phyloP scores from a whole-genome alignment of 2,888 invertebrate genomes.

The Thymelicus acteon region DNA sequence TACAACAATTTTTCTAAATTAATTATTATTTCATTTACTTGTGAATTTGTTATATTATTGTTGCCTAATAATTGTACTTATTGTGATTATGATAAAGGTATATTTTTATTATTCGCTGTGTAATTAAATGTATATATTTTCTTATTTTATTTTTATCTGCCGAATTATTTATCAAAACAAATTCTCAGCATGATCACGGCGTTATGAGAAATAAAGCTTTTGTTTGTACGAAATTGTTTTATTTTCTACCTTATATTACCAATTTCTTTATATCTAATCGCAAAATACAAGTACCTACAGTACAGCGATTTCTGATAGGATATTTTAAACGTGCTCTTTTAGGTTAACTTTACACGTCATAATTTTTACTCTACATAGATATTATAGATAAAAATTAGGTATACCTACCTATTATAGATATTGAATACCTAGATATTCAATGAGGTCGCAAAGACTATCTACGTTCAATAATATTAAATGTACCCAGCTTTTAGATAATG shows the following conservation, averaged over 20 bases:
- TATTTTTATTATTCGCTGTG: conserved; percentile 47
- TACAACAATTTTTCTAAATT: conserved; percentile 6
- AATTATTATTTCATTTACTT: not conserved
- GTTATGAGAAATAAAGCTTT: conserved; percentile 80
- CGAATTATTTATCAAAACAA: conserved; percentile 7
- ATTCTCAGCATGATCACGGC: conserved; percentile 54
- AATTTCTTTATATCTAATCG: too few species aligned
- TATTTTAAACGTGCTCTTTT: too few species aligned
- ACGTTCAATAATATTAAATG: too few species aligned
- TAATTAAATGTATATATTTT: conserved; percentile 53
- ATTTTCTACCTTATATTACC: conserved; percentile 37
- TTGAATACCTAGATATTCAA: too few species aligned
- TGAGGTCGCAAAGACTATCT: too few species aligned
- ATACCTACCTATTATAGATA: too few species aligned
- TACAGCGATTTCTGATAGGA: too few species aligned
- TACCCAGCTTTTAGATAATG: too few species aligned
- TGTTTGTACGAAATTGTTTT: conserved; percentile 55
- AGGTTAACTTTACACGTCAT: too few species aligned
- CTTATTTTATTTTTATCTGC: conserved; percentile 42
- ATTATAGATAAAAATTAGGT: too few species aligned
- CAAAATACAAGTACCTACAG: too few species aligned
- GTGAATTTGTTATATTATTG: conserved; percentile 22
- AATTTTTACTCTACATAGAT: too few species aligned
- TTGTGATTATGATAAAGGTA: conserved; percentile 39
- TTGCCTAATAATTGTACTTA: conserved; percentile 44